Evolutionary conservation across 2,888 invertebrate species (phyloP).

Genomic region (Epinotia bilunana): DNA sequence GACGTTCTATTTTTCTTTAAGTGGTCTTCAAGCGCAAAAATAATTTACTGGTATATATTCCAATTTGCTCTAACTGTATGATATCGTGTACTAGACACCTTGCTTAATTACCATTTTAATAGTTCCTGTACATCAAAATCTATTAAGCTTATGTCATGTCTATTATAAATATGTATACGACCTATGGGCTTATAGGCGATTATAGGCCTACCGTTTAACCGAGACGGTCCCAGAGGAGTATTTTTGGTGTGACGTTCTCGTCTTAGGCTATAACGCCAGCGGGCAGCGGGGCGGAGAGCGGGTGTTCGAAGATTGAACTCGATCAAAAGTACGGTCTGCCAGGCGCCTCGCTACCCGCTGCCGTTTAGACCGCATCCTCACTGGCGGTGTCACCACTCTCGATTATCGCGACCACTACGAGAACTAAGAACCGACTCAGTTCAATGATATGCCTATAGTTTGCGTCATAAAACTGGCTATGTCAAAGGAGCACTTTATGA

Average conservation of each 20-base stretch:
- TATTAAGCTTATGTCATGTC: slow-evolving; percentile 10
- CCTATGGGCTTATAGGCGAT: background rate
- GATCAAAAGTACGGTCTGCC: no score
- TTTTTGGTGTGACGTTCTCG: no score
- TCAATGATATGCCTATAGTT: background rate
- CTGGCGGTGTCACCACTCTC: no score
- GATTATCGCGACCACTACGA: no score
- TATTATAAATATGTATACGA: background rate
- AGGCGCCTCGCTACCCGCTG: no score
- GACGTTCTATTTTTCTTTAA: slow-evolving; percentile 51
- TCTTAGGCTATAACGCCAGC: no score
- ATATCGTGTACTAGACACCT: slow-evolving; percentile 51
- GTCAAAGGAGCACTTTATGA: slow-evolving; percentile 11
- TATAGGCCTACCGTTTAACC: background rate
- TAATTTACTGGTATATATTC: slow-evolving; percentile 46
- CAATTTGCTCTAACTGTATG: slow-evolving; percentile 22
- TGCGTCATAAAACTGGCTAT: background rate
- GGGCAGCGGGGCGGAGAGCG: no score
- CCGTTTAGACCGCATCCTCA: no score
- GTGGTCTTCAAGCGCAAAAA: slow-evolving; percentile 57
- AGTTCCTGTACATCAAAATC: slow-evolving; percentile 7
- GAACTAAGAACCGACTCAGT: no score
- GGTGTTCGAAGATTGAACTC: no score
- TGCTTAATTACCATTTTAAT: slow-evolving; percentile 45
- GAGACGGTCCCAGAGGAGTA: no score